A percentile compares a stretch with the other conserved stretches of the same genome.
phyloP scores from a whole-genome alignment of 2,113 vertebrate genomes.

The Antennarius striatus region DNA sequence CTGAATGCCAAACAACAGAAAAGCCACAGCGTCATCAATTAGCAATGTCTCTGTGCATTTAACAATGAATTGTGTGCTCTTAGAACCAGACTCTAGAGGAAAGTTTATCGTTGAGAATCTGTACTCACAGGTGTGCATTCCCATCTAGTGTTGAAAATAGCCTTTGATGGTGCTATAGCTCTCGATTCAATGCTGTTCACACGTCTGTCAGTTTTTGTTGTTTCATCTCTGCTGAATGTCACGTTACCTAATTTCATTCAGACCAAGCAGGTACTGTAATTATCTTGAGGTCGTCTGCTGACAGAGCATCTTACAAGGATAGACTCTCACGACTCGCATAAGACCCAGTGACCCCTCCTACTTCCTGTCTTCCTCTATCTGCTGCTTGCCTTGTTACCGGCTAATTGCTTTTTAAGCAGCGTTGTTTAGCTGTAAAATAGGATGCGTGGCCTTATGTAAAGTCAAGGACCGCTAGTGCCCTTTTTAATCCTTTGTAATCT shows the following conservation, averaged over 20 bases:
- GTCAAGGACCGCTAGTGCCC: background rate
- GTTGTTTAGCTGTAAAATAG: conserved; percentile 33
- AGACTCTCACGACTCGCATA: conserved; percentile 54
- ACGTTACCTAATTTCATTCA: conserved; percentile 41
- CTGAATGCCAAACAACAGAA: conserved; percentile 35
- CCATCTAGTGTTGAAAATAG: too few relatives aligned
- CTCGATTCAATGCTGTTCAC: conserved; percentile 1
- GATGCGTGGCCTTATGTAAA: conserved; percentile 4
- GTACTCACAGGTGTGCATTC: too few relatives aligned
- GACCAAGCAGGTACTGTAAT: conserved; percentile 43
- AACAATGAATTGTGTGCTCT: conserved; percentile 12
- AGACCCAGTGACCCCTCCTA: conserved; percentile 47
- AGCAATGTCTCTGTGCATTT: conserved; percentile 29
- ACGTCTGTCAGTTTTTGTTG: background rate
- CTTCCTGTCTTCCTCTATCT: conserved; percentile 41
- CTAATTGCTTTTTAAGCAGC: conserved; percentile 32
- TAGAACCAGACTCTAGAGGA: background rate
- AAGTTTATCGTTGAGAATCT: too few relatives aligned
- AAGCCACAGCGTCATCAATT: conserved; percentile 38
- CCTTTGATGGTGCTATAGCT: too few relatives aligned
- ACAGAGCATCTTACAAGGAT: conserved; percentile 70
- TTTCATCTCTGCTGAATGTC: conserved; percentile 33
- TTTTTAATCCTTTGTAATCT: background rate
- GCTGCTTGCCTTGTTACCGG: conserved; percentile 26
- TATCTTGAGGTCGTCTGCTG: conserved; percentile 65